Evolutionary conservation across 2,888 invertebrate genomes (phyloP), one percentile per base, ranked within the genome.

Genomic region (Steromphala cineraria): DNA sequence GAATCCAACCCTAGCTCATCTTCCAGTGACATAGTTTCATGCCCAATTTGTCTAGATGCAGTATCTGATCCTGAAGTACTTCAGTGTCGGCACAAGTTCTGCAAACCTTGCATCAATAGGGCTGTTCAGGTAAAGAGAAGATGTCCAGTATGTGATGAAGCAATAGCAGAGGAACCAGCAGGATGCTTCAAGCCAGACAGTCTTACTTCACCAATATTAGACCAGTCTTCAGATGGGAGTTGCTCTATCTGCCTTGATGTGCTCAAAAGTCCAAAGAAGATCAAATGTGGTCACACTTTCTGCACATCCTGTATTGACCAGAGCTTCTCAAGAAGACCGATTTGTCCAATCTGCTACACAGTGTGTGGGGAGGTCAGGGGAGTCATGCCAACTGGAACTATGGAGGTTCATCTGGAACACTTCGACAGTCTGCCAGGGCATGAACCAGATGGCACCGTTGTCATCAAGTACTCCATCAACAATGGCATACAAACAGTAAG

Each of bases 391-490:
- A 21, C 76, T 31, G 87, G 86, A 15, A 36, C 7, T 4, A 87
- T 87, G 87, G 28, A 67, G 10, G 67, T 78, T 13, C 53, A 13
- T 13, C 36, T 21, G 15, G 19, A 71, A 5, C 36, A 40, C 13
- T 82, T 79, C 79, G 19, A 17, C 8, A 8, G 28, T 13, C 56
- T 75, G 3, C 78, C 74, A 8, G 87, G 87, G 17, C 62, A 56
- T 78, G 40, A 56, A 21, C n/a, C n/a, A 56, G 28, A 46, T 56
- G 46, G 62, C 36, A 53, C 80, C 13, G 82, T 85, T 21, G 52
- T 75, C 21, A 87, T 86, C 53, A 55, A 67, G 1, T 86, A 86
- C 79, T 17, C 96, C 13, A 81, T 89, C 67, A 83, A 82, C 36
- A 24, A 40, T 80, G 89, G 89, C 1, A 81, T 76, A 53, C 87